A percentile compares a stretch with the other conserved stretches of the same genome.
Evolutionary conservation across 2,888 invertebrate species (phyloP).

Genomic region (Oxycera nigricornis): DNA sequence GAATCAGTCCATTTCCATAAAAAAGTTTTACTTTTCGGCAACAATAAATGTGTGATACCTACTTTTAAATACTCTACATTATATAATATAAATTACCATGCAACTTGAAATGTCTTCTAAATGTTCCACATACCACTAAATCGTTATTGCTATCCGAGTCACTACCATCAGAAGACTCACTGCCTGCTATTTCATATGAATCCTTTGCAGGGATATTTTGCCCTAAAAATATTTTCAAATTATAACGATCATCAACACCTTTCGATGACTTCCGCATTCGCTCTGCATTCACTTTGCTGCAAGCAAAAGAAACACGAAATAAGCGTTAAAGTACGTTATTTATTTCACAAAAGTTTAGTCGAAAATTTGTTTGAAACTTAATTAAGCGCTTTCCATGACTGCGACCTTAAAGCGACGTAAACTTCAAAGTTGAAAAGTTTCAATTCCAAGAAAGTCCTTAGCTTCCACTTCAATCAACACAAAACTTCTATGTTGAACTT

Average conservation of each 20-base stretch:
- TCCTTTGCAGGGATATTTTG: slow-evolving; percentile 60
- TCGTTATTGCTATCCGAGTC: slow-evolving; percentile 50
- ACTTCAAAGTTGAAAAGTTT: too few relatives aligned
- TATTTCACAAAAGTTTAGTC: too few relatives aligned
- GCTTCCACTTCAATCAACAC: neutral
- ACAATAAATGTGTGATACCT: neutral
- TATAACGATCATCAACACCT: slow-evolving; percentile 64
- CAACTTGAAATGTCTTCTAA: neutral
- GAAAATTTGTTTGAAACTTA: too few relatives aligned
- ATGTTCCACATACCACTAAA: neutral
- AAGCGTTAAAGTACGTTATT: too few relatives aligned
- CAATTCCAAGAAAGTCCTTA: too few relatives aligned
- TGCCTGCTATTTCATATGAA: slow-evolving; percentile 46
- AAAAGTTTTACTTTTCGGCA: neutral
- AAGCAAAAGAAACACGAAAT: slow-evolving; percentile 43
- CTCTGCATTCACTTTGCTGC: slow-evolving; percentile 63
- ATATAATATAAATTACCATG: neutral
- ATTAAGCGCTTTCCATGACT: too few relatives aligned
- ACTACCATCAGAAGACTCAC: slow-evolving; percentile 49
- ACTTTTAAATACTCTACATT: neutral
- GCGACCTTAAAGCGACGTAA: too few relatives aligned
- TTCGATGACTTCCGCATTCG: slow-evolving; percentile 64
- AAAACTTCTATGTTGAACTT: too few relatives aligned
- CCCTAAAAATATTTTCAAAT: slow-evolving; percentile 69
- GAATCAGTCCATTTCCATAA: too few relatives aligned